phyloP scores from a whole-genome alignment of 2,797 vertebrate genomes.

The Mionectes olivaceus region DNA sequence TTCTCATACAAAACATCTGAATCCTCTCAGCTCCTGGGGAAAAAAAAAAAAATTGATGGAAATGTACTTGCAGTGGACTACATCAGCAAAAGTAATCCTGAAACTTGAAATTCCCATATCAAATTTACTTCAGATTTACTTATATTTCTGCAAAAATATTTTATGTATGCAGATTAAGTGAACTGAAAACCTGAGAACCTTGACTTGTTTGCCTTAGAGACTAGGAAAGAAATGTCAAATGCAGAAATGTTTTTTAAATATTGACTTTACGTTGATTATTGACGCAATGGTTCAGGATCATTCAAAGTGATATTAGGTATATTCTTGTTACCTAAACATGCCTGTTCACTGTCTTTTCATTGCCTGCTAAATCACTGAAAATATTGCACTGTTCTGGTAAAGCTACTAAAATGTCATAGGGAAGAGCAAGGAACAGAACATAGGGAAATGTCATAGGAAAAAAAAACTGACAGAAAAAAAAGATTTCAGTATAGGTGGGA shows the following conservation, averaged over 20 bases:
- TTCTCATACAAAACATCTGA: background rate
- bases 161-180: background rate
- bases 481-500: background rate
- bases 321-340: background rate
- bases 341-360: background rate
- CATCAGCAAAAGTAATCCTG: background rate
- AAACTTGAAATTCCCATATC: background rate
- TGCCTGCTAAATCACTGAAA: background rate
- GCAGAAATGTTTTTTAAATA: background rate
- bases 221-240: background rate
- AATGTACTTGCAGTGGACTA: background rate
- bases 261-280: background rate
- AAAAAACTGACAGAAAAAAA: background rate
- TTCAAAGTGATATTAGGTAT: background rate
- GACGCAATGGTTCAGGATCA: background rate
- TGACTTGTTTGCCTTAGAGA: background rate
- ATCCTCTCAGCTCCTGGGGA: slow-evolving; percentile 19
- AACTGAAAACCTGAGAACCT: background rate
- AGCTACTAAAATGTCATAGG: background rate
- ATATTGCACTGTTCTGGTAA: background rate
- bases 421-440: background rate
- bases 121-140: background rate
- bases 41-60: background rate
- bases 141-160: background rate
- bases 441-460: background rate